Base-by-base conservation (phyloP, 2,888 invertebrate species). In the Meiosimyza platycephala region DNA sequence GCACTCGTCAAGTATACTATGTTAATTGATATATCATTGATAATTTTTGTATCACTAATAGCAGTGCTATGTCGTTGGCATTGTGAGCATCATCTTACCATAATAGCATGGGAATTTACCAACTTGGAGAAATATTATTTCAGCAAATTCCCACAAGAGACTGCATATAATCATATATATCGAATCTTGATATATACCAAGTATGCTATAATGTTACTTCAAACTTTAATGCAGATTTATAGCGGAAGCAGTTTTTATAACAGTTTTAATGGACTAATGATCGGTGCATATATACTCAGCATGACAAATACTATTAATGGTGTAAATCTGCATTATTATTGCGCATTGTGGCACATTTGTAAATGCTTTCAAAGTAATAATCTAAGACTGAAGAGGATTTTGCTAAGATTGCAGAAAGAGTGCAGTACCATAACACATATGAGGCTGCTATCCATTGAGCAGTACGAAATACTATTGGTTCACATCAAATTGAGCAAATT, bases 331-430 rank as follows among this genome's bases (percentile, higher is more conserved):
- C 63, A 47, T 18, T 63, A 63, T 13, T 63, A 47, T 48, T 18
- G 40, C 16, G 63, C 47, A 1, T 18, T 63, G 16, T 63, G 63
- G 63, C 48, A 63, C 48, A 63, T 63, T 9, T 40, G 18, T 12
- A 5, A 13, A 13, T 18, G 48, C 13, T 40, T 40, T 9, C n/a
- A 12, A 3, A 18, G 4, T 48, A 40, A 47, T 40, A 63, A 63
- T 16, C 2, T 11, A 13, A 2, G 48, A 0, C 16, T 63, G 3
- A 40, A 18, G 9, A 7, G 18, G n/a, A 1, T 63, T 5, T 9
- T n/a, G 7, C 47, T 7, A 1, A 9, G 33, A 11, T 7, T 47
- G 15, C 16, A 12, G 9, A 6, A 12, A 12, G 47, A 47, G 3
- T 48, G 16, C 15, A 47, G 6, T 13, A 18, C 47, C 18, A 15